Evolutionary conservation across 1,140 invertebrate genomes (phyloP), one percentile per base, ranked within the genome.

Genomic region (Ceratosolen solmsi): DNA sequence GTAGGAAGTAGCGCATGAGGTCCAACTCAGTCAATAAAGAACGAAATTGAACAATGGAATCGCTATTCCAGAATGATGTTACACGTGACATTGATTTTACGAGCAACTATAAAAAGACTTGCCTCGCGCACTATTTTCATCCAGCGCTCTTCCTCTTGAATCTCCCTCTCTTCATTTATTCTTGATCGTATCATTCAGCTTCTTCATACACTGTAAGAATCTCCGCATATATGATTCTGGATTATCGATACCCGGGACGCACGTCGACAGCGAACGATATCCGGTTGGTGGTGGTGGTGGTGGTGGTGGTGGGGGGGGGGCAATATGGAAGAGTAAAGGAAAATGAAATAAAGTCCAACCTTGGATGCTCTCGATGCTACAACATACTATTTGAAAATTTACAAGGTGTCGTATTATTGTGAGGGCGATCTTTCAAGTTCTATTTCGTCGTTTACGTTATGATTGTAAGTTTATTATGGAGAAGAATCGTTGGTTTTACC

Each of bases 1-100:
- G 60, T 8, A 30, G 15, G 22, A 9, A n/a, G 36, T n/a, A 9
- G 63, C 20, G 33, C 30, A n/a, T 15, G 33, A 13, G 30, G 20
- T 38, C 63, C 17, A 17, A 46, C 8, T 49, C n/a, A 33, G n/a
- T 30, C 41, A 63, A 76, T 65, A 65, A 76, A 76, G 74, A 65
- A 65, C 56, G 46, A 41, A 51, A 72, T 72, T 25, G 41, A 4
- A 49, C n/a, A 27, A 25, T 30, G 25, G 60, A 54, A 68, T 78
- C 41, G 63, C 63, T 36, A 15, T 49, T 72, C 54, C 38, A 74
- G 70, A 74, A 80, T 74, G 56, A 36, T 56, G 70, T 80, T 73
- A 80, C 70, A 73, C 78, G 79, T 76, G 73, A 81, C 80, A 75
- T 81, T 81, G 73, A 70, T 60, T 81, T 81, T 81, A 81, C 80